These are phyloP conservation scores for Epinephelus coioides DNA, from an alignment of 2,797 vertebrate genomes.

Conservation along the genomic window DNA sequence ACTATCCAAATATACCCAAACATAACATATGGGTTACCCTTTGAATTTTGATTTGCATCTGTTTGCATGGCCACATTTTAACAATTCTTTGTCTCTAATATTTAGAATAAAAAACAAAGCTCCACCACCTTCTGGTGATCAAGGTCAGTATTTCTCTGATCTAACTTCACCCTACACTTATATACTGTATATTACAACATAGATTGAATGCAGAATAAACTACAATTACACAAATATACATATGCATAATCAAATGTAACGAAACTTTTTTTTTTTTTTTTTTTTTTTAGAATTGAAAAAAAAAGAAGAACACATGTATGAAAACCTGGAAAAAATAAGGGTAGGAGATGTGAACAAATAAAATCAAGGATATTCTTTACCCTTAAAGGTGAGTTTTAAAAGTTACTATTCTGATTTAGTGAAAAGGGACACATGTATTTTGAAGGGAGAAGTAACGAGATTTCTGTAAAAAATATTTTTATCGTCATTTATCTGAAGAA, in stretches of 20 bases:
- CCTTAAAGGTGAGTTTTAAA: conserved; percentile 11
- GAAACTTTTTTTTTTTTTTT: background rate
- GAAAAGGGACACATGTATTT: background rate
- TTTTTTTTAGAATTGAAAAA: background rate
- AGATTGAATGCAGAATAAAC: background rate
- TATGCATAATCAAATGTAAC: background rate
- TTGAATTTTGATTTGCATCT: background rate
- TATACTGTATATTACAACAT: background rate
- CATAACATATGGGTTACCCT: background rate
- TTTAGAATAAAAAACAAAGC: background rate
- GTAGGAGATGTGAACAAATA: too few species aligned
- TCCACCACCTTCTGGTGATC: background rate
- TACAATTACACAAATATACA: background rate
- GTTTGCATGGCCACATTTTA: background rate
- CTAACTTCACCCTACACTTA: background rate
- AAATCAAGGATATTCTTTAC: background rate
- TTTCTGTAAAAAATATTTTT: background rate
- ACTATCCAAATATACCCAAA: background rate
- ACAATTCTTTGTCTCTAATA: background rate
- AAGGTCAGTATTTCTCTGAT: background rate
- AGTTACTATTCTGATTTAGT: background rate
- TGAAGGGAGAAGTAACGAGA: rapidly evolving
- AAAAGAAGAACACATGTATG: background rate
- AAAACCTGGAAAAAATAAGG: background rate
- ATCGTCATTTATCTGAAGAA: background rate